Conservation (phyloP, 2,888 invertebrate species). For the Tenthredo scrophulariae region DNA sequence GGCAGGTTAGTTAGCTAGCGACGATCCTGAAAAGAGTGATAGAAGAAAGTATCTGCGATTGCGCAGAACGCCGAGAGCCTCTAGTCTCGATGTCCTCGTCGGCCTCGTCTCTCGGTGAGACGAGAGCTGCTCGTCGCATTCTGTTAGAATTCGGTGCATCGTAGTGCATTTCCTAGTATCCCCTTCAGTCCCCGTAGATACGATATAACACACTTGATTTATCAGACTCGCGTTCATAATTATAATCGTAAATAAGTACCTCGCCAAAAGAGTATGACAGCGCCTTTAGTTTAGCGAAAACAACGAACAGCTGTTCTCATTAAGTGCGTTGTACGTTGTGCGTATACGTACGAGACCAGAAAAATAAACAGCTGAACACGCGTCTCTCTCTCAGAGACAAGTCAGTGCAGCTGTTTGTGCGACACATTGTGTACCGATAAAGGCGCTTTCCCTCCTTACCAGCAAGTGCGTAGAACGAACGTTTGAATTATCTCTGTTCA, state of each 20-base stretch:
- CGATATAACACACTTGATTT: not conserved
- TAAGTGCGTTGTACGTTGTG: not conserved
- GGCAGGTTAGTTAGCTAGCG: not conserved
- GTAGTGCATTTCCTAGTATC: slow-evolving; percentile 11
- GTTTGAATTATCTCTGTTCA: not conserved
- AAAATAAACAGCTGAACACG: not conserved
- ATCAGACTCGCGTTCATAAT: not conserved
- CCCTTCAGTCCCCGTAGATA: not conserved
- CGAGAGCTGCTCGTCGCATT: not conserved
- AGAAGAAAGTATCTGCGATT: slow-evolving; percentile 13
- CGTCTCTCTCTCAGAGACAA: not conserved
- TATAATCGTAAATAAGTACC: not conserved
- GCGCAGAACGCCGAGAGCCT: not conserved
- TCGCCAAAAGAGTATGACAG: not conserved
- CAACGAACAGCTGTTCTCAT: slow-evolving; percentile 24
- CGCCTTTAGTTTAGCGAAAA: not conserved
- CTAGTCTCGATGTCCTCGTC: not conserved
- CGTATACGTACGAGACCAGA: not conserved
- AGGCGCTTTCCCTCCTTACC: not conserved
- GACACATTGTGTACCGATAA: not conserved
- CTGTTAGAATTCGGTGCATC: slow-evolving; percentile 31
- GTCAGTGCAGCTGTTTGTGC: not conserved
- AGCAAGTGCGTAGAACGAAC: not conserved
- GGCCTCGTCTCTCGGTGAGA: not conserved
- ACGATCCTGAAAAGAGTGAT: not conserved